phyloP scores from a whole-genome alignment of 2,113 vertebrate species.

The Lepus europaeus region DNA sequence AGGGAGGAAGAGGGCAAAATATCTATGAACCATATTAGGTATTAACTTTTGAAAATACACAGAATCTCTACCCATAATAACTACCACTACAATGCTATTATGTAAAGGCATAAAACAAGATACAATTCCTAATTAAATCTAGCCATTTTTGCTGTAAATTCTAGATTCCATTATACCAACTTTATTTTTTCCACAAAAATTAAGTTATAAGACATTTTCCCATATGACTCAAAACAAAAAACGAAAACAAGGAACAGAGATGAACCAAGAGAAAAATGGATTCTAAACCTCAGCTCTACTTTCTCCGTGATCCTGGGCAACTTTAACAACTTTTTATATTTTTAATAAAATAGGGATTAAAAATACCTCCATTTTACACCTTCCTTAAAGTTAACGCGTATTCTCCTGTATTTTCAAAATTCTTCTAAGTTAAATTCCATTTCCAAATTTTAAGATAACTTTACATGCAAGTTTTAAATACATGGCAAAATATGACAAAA shows the following conservation, averaged over 20 bases:
- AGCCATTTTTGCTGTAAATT: constrained; percentile 40
- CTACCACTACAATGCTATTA: background rate
- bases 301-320: background rate
- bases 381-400: constrained; percentile 34
- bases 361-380: constrained; percentile 56
- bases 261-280: constrained; percentile 49
- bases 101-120: background rate
- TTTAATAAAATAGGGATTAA: background rate
- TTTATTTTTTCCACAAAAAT: constrained; percentile 46
- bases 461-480: constrained; percentile 49
- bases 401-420: constrained; percentile 47
- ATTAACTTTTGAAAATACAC: background rate
- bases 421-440: constrained; percentile 22
- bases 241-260: background rate
- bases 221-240: constrained; percentile 30
- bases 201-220: constrained; percentile 42
- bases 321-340: background rate
- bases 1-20: background rate
- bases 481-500: constrained; percentile 70
- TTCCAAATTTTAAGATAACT: constrained; percentile 57
- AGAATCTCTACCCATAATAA: background rate
- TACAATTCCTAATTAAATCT: constrained; percentile 13
- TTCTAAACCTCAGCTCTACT: background rate
- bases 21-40: background rate
- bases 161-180: constrained; percentile 50